A percentile compares a stretch with the other conserved stretches of the same genome.
These are phyloP conservation scores for Phasianus colchicus DNA, from an alignment of 2,113 vertebrate species.

Conservation along the genomic window DNA sequence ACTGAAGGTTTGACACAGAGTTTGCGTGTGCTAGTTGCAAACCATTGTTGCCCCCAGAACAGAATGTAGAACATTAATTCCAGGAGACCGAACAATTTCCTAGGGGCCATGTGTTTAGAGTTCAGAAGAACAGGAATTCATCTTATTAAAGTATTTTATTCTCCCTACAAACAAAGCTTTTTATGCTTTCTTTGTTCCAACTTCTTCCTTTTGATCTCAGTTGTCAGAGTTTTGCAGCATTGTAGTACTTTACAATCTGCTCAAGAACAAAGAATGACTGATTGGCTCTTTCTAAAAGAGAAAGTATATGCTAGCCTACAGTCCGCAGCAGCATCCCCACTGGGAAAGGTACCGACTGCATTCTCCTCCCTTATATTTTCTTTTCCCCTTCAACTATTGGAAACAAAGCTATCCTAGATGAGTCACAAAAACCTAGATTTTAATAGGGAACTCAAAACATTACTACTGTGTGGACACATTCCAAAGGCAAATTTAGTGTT, in stretches of 20 bases:
- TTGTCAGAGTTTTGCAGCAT: constrained; percentile 35
- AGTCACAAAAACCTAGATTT: constrained; percentile 49
- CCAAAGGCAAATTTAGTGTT: constrained; percentile 56
- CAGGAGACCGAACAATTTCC: constrained; percentile 52
- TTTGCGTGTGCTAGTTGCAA: constrained; percentile 22
- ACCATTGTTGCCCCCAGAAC: neutral
- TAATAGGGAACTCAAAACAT: constrained; percentile 72
- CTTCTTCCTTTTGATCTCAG: constrained; percentile 53
- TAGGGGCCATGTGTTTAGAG: constrained; percentile 56
- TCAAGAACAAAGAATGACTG: constrained; percentile 36
- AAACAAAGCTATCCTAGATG: constrained; percentile 67
- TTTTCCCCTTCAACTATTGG: neutral
- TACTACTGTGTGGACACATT: constrained; percentile 40
- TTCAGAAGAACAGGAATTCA: constrained; percentile 29
- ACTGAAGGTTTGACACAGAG: neutral
- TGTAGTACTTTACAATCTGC: constrained; percentile 44
- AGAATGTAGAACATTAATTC: constrained; percentile 48
- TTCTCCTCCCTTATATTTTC: neutral
- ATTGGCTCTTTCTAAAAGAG: constrained; percentile 45
- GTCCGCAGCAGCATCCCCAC: constrained; percentile 42
- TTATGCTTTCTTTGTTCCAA: constrained; percentile 48
- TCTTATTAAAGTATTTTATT: constrained; percentile 26
- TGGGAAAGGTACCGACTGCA: constrained; percentile 68
- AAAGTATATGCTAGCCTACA: neutral
- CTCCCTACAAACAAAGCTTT: constrained; percentile 33